Evolutionary conservation across 2,888 invertebrate genomes (phyloP).

Genomic region (Sepiola atlantica): DNA sequence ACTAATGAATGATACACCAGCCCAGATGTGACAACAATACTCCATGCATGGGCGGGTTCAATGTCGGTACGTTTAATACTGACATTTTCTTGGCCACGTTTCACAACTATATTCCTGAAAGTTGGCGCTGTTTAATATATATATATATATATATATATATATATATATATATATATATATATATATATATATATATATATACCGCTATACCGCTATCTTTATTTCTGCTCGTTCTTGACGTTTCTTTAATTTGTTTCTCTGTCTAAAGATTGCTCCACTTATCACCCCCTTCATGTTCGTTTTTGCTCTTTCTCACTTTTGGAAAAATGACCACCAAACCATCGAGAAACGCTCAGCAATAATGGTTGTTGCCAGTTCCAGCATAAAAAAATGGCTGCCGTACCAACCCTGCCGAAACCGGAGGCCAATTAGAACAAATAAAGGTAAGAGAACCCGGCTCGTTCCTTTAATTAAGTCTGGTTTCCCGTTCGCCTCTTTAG

Average conservation of each 20-base stretch:
- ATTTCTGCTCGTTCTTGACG: not conserved
- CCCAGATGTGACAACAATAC: too few relatives aligned
- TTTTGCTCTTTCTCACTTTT: not conserved
- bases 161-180: too few relatives aligned
- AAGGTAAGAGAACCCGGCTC: not conserved
- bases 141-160: too few relatives aligned
- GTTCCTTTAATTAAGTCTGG: not conserved
- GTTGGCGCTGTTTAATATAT: too few relatives aligned
- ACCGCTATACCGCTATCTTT: not conserved
- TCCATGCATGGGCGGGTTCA: too few relatives aligned
- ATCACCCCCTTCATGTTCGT: not conserved
- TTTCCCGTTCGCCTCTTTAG: conserved; percentile 32
- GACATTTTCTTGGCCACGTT: too few relatives aligned
- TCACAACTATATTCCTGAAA: too few relatives aligned
- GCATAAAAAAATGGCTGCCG: not conserved
- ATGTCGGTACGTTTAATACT: too few relatives aligned
- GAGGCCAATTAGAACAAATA: conserved; percentile 12
- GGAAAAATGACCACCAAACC: not conserved
- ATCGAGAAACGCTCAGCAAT: not conserved
- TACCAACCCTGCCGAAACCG: not conserved
- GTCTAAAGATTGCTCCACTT: too few relatives aligned
- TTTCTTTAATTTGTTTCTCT: not conserved
- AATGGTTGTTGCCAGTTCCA: not conserved
- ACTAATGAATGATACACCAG: too few relatives aligned
- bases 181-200: not conserved